phyloP scores from a whole-genome alignment of 1,140 invertebrate species.

The Notospermus geniculatus region DNA sequence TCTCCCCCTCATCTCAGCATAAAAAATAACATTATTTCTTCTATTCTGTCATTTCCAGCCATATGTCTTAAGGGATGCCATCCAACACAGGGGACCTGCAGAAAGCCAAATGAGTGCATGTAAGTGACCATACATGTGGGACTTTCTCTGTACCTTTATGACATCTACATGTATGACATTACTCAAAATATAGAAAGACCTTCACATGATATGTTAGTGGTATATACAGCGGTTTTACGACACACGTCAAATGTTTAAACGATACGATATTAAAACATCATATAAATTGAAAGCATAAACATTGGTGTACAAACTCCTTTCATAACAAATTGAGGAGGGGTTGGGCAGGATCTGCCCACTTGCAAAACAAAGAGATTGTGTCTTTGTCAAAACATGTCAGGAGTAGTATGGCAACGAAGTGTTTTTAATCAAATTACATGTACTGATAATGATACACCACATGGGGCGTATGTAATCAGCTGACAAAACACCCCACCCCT shows the following conservation, averaged over 20 bases:
- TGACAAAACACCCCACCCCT: no score
- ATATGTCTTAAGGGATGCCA: slow-evolving; percentile 89
- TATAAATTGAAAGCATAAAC: neutral
- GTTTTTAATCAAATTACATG: no score
- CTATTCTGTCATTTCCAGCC: slow-evolving; percentile 61
- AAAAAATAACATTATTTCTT: no score
- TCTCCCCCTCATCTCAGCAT: no score
- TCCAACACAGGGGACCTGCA: slow-evolving; percentile 83
- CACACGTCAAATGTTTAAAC: neutral
- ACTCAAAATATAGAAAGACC: no score
- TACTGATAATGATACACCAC: no score
- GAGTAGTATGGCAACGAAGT: no score
- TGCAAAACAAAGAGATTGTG: neutral
- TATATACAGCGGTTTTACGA: no score
- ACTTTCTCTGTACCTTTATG: neutral
- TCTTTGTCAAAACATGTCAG: neutral
- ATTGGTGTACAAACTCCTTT: neutral
- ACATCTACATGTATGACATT: no score
- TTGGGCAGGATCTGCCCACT: neutral
- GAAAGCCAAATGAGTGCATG: slow-evolving; percentile 90
- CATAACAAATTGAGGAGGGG: neutral
- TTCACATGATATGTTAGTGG: no score
- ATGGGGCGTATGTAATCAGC: no score
- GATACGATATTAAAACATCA: no score
- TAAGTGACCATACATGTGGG: slow-evolving; percentile 64